Conservation (phyloP, 2,797 vertebrate species). For the Nothura maculosa region DNA sequence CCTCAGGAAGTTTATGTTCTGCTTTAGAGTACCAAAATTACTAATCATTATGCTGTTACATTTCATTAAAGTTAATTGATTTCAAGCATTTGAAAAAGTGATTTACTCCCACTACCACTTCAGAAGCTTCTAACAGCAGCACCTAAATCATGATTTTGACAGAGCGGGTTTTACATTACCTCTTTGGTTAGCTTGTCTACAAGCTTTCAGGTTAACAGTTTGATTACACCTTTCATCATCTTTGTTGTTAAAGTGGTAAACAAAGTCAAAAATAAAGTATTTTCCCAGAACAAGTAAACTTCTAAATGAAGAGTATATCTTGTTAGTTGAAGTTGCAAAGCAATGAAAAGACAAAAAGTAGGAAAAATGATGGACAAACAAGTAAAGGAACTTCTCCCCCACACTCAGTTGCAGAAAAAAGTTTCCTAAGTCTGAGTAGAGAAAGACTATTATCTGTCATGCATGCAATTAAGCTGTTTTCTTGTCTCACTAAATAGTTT, state of each 20-base stretch:
- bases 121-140: constrained; percentile 25
- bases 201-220: constrained; percentile 36
- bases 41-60: constrained; percentile 63
- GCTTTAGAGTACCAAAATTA: constrained; percentile 47
- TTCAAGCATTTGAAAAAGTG: constrained; percentile 55
- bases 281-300: neutral
- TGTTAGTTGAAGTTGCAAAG: neutral
- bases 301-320: neutral
- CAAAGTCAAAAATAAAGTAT: neutral
- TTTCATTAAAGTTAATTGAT: constrained; percentile 72
- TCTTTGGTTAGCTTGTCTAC: constrained; percentile 28
- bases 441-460: neutral
- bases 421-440: neutral
- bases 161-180: constrained; percentile 31
- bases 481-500: neutral
- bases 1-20: constrained; percentile 58
- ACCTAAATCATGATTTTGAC: constrained; percentile 45
- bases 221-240: neutral
- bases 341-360: neutral
- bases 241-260: constrained; percentile 27
- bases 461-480: neutral
- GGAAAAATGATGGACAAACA: neutral
- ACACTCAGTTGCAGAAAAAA: neutral
- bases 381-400: neutral
- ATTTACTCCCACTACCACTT: constrained; percentile 52